Conservation (phyloP, 2,113 vertebrate genomes). For the Microtus oregoni region DNA sequence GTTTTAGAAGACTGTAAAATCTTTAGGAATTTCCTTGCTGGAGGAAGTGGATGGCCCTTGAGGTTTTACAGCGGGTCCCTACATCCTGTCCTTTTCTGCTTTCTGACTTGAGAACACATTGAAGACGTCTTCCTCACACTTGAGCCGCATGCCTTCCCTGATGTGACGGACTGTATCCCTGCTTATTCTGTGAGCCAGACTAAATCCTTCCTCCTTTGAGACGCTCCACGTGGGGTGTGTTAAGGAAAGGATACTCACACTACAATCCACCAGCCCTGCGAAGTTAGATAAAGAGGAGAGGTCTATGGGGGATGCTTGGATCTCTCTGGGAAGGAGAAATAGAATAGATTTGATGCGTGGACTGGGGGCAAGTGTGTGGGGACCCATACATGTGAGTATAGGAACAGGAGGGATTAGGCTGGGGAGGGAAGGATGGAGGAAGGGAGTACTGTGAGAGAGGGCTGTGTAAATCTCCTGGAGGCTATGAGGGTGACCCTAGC, state of each 20-base stretch:
- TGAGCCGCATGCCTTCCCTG: background rate
- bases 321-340: background rate
- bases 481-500: background rate
- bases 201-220: background rate
- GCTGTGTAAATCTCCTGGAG: background rate
- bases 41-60: background rate
- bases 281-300: background rate
- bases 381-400: background rate
- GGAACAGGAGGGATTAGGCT: background rate
- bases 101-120: background rate
- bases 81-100: background rate
- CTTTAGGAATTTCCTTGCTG: background rate
- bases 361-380: too few relatives aligned
- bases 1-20: background rate
- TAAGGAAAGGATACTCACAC: background rate
- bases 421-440: background rate
- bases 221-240: background rate
- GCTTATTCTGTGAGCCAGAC: background rate
- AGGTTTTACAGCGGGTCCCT: background rate
- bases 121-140: background rate
- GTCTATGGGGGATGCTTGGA: background rate
- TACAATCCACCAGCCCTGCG: too few relatives aligned
- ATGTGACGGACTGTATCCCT: background rate
- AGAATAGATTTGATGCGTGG: background rate
- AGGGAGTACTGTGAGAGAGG: background rate